Evolutionary conservation across 2,797 vertebrate species (phyloP).

Genomic region (Pachyuromys duprasi): DNA sequence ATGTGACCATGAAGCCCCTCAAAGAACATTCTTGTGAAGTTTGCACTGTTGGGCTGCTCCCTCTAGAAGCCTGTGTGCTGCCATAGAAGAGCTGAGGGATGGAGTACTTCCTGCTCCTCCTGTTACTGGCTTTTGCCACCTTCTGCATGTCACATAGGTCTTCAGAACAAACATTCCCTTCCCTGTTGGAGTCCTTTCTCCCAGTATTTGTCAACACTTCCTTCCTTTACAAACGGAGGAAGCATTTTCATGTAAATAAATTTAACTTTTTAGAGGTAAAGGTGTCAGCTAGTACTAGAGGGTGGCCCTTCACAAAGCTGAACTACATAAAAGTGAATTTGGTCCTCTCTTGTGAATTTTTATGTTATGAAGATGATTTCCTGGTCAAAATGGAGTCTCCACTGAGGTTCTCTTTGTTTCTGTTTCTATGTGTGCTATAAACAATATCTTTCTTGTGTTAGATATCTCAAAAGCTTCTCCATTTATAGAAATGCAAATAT

Average conservation of each 20-base stretch:
- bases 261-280: conserved; percentile 21
- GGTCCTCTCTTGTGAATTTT: conserved; percentile 22
- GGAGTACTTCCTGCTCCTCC: neutral
- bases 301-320: conserved; percentile 42
- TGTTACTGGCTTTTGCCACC: neutral
- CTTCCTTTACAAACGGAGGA: neutral
- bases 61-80: neutral
- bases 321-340: conserved; percentile 53
- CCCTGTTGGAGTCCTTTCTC: neutral
- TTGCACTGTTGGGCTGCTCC: neutral
- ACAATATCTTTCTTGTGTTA: conserved; percentile 4
- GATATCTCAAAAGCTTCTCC: neutral
- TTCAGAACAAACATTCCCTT: neutral
- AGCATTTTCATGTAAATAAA: conserved; percentile 10
- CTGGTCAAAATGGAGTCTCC: conserved; percentile 1
- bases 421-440: neutral
- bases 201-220: neutral
- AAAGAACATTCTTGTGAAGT: neutral
- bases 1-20: neutral
- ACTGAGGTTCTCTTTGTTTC: conserved; percentile 22
- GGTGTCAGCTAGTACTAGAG: neutral
- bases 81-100: neutral
- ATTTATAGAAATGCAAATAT: neutral
- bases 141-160: neutral
- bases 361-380: conserved; percentile 43